These are phyloP conservation scores for Ceratina calcarata DNA, from an alignment of 1,140 invertebrate genomes.

Conservation along the genomic window DNA sequence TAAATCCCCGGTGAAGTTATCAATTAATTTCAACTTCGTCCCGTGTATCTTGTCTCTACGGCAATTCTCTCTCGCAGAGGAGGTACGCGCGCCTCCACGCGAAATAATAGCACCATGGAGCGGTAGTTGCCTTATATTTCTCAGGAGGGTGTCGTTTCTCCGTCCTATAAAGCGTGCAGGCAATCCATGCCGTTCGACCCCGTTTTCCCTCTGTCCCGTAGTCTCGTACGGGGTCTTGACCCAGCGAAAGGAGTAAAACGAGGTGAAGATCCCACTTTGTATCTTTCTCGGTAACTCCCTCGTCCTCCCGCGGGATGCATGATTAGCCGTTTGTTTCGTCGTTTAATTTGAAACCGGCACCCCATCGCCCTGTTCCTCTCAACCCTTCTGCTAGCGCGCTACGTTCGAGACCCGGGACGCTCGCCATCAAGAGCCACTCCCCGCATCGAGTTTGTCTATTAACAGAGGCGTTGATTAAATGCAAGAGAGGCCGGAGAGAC, in stretches of 20 bases:
- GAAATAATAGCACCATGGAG: slow-evolving; percentile 46
- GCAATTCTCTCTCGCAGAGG: slow-evolving; percentile 34
- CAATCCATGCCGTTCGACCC: slow-evolving; percentile 28
- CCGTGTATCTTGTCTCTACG: slow-evolving; percentile 13
- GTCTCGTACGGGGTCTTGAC: not conserved
- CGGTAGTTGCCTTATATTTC: slow-evolving; percentile 57
- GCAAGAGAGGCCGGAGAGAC: slow-evolving; percentile 68
- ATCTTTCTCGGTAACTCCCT: slow-evolving; percentile 35
- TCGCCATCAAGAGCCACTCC: slow-evolving; percentile 70
- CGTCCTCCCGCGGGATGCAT: slow-evolving; percentile 64
- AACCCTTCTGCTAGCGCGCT: not conserved
- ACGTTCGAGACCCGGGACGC: slow-evolving; percentile 26
- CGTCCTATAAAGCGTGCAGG: slow-evolving; percentile 41
- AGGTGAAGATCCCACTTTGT: slow-evolving; percentile 44
- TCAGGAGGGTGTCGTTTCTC: slow-evolving; percentile 43
- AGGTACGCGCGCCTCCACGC: not conserved
- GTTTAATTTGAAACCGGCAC: slow-evolving; percentile 72
- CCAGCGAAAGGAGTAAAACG: slow-evolving; percentile 37
- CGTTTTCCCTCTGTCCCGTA: not conserved
- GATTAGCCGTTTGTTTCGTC: slow-evolving; percentile 78
- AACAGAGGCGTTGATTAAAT: slow-evolving; percentile 77
- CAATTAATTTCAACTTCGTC: slow-evolving; percentile 47
- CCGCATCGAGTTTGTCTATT: slow-evolving; percentile 77
- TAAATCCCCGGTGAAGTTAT: slow-evolving; percentile 25
- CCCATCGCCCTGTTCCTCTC: slow-evolving; percentile 33